phyloP scores from a whole-genome alignment of 1,140 invertebrate genomes.

The Phenacoccus solenopsis region DNA sequence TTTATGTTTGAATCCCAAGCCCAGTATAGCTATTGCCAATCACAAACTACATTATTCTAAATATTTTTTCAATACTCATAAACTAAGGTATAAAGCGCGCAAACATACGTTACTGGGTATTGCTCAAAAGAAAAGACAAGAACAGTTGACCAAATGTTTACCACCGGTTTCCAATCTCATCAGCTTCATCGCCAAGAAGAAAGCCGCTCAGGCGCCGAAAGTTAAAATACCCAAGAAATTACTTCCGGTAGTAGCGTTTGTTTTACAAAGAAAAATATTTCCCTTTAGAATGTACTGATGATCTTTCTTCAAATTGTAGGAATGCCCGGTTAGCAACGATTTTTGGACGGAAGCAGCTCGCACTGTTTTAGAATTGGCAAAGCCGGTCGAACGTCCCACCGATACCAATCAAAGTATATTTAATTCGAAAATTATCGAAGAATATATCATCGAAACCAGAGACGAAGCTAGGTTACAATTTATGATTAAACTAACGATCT shows the following conservation, averaged over 20 bases:
- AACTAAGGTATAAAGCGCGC: not conserved
- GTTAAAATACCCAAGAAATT: not conserved
- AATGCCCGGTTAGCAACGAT: not conserved
- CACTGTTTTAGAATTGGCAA: not conserved
- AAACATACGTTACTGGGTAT: slow-evolving; percentile 5
- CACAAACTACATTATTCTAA: slow-evolving; percentile 32
- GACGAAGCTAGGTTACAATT: slow-evolving; percentile 4
- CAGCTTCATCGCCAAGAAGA: not conserved
- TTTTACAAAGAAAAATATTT: no score
- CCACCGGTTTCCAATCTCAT: not conserved
- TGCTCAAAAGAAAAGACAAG: slow-evolving; percentile 4
- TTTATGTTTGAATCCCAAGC: slow-evolving; percentile 77
- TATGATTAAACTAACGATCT: slow-evolving; percentile 3
- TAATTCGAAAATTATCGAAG: slow-evolving; percentile 3
- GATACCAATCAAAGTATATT: slow-evolving; percentile 10
- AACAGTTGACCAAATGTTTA: not conserved
- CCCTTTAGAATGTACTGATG: not conserved
- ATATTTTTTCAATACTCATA: slow-evolving; percentile 13
- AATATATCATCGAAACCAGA: slow-evolving; percentile 12
- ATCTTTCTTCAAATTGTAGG: not conserved
- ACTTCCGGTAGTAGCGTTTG: not conserved
- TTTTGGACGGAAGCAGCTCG: not conserved
- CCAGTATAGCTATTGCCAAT: slow-evolving; percentile 49
- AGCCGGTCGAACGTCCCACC: slow-evolving; percentile 4
- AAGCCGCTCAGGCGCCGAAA: slow-evolving; percentile 4